These are phyloP conservation scores for Corbicula japonica DNA, from an alignment of 2,888 invertebrate species.

Conservation along the genomic window DNA sequence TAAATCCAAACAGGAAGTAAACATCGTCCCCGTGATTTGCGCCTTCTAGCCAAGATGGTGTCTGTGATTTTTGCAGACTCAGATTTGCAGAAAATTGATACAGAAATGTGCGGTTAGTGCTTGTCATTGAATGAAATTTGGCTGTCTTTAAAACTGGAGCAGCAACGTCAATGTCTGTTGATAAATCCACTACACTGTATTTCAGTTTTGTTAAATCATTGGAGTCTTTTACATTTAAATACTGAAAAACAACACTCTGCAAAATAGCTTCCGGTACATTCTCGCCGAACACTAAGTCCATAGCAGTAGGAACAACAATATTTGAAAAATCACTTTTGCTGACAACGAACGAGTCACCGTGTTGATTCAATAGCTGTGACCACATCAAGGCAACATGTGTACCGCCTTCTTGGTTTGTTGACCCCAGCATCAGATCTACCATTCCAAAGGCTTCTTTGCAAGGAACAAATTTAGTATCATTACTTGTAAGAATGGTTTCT, in stretches of 20 bases:
- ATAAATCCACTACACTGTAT: conserved; percentile 37
- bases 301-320: conserved; percentile 43
- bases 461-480: background rate
- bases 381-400: conserved; percentile 48
- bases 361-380: conserved; percentile 39
- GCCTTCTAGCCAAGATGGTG: conserved; percentile 54
- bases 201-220: conserved; percentile 25
- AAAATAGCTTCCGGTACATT: conserved; percentile 33
- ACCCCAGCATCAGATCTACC: conserved; percentile 45
- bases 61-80: conserved; percentile 6
- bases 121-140: conserved; percentile 33
- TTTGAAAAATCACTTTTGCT: conserved; percentile 30
- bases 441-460: conserved; percentile 39
- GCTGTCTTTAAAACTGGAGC: conserved; percentile 52
- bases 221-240: conserved; percentile 49
- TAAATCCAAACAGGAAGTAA: conserved; percentile 53
- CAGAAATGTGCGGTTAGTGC: conserved; percentile 36
- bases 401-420: conserved; percentile 48
- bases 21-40: conserved; percentile 54
- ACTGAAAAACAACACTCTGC: conserved; percentile 45
- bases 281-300: conserved; percentile 35
- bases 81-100: conserved; percentile 53
- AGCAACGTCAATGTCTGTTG: conserved; percentile 53
- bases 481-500: conserved; percentile 18
- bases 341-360: conserved; percentile 26